Conservation (phyloP, 2,113 vertebrate species). For the Plotosus lineatus region DNA sequence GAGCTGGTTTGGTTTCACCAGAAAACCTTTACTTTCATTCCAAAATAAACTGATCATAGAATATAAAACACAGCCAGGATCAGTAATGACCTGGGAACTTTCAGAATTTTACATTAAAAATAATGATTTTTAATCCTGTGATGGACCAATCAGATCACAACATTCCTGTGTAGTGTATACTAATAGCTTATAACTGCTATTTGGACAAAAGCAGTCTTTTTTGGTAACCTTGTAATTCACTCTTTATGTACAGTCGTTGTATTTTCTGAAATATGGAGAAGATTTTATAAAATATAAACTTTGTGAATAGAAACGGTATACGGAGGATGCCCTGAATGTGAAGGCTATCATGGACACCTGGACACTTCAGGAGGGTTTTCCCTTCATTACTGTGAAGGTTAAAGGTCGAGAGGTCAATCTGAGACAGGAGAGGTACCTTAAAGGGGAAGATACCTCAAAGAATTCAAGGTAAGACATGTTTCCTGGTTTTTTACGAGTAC, state of each 20-base stretch:
- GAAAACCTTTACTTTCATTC: no score
- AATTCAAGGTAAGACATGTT: conserved; percentile 69
- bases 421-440: conserved; percentile 81
- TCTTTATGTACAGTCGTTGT: neutral
- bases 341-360: conserved; percentile 86
- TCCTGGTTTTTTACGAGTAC: neutral
- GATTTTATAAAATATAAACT: neutral
- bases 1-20: no score
- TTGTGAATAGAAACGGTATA: conserved; percentile 75
- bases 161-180: no score
- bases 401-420: conserved; percentile 77
- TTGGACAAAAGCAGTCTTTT: neutral
- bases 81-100: no score
- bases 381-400: conserved; percentile 80
- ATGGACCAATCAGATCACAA: no score
- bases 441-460: conserved; percentile 59
- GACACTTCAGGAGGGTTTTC: conserved; percentile 90
- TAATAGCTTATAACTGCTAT: neutral
- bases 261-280: neutral
- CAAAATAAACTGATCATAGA: no score
- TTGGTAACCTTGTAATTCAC: neutral
- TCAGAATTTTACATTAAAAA: no score
- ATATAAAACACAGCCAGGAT: no score
- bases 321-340: conserved; percentile 74
- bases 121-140: no score